Evolutionary conservation across 2,888 invertebrate species (phyloP), one percentile per base, ranked within the genome.

Genomic region (Dysmachus trigonus): DNA sequence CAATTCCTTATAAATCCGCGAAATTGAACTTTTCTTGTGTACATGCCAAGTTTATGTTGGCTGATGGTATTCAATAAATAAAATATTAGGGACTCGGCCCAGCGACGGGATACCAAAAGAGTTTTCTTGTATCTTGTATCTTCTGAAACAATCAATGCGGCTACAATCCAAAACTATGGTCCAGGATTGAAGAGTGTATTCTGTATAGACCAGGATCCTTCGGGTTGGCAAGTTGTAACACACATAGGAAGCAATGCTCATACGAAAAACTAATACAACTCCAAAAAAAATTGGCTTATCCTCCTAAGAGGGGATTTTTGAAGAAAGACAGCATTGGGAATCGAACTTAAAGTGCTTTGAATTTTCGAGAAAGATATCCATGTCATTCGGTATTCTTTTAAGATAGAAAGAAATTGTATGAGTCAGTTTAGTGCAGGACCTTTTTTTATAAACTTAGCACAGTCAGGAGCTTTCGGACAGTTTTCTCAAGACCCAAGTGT

Each of bases 1-100:
- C 38, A 72, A 72, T 83, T 30, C 72, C 53, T 83, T 83, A 83
- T 83, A 83, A 72, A 41, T 71, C 62, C 38, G 72, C 33, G 83
- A 83, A 83, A 83, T 83, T 83, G 83, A 83, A 83, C 35, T 83
- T 72, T 72, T 83, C 72, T 47, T 41, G 83, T 72, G 53, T 83
- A 41, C 38, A 83, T 33, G 83, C 83, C 83, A 83, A 83, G 81
- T 81, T 81, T 81, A 62, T 81, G 81, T 81, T 62, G 62, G 51
- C 31, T 81, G 53, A 31, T 31, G 31, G 53, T 33, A 62, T 81
- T 47, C 47, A 81, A 81, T 81, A 81, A 81, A 81, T 81, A 33
- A 81, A 81, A 81, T 62, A 62, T 81, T 81, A 53, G 62, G 27
- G 18, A 62, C 22, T 22, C 62, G 62, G 18, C 62, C 62, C 62